phyloP scores from a whole-genome alignment of 2,797 vertebrate genomes.

The Decapterus maruadsi region DNA sequence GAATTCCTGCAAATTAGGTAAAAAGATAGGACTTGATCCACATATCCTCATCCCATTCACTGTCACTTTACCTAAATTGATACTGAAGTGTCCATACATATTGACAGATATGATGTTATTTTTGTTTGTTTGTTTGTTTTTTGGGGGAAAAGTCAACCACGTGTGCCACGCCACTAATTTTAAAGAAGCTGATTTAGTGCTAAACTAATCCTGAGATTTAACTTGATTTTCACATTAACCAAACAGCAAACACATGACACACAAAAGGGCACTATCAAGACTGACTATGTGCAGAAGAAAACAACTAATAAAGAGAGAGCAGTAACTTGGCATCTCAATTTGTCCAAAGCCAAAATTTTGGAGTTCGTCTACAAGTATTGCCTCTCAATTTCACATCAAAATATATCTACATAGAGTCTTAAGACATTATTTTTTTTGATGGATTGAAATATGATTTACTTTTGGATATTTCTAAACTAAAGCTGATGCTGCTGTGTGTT shows the following conservation, averaged over 20 bases:
- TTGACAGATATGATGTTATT: conserved; percentile 11
- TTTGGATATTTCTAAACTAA: background rate
- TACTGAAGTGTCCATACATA: background rate
- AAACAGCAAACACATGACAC: conserved; percentile 57
- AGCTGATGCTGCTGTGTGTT: background rate
- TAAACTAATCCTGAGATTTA: conserved; percentile 49
- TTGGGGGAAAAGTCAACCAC: conserved; percentile 34
- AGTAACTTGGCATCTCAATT: background rate
- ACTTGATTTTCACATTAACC: conserved; percentile 57
- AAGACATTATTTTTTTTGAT: background rate
- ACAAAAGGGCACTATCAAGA: conserved; percentile 2
- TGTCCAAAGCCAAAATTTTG: background rate
- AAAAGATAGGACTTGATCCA: background rate
- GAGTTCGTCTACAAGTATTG: background rate
- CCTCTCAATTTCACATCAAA: background rate
- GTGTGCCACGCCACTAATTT: conserved; percentile 48
- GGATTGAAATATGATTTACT: background rate
- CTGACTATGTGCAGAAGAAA: background rate
- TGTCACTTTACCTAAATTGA: conserved; percentile 30
- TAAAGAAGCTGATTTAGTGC: conserved; percentile 40
- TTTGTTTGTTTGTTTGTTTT: conserved; percentile 11
- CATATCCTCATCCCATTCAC: conserved; percentile 16
- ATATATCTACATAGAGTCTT: background rate
- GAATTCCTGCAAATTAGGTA: background rate
- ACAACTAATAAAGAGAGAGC: background rate